Conservation (phyloP, 2,113 vertebrate species). For the Lates calcarifer region DNA sequence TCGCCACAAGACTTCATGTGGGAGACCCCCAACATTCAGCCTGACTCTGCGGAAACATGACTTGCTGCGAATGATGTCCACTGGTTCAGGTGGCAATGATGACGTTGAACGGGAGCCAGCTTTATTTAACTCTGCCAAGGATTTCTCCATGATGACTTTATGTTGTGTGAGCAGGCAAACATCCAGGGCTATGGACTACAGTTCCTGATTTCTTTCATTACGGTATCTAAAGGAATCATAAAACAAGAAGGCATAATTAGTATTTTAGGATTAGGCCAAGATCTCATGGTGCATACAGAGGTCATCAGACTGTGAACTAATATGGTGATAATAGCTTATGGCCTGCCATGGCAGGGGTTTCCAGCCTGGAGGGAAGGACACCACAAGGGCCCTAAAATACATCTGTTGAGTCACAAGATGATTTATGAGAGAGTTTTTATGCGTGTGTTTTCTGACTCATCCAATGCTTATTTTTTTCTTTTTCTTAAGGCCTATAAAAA, state of each 20-base stretch:
- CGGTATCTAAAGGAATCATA: constrained; percentile 81
- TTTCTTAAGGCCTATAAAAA: not conserved
- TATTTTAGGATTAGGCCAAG: not conserved
- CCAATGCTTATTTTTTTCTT: not conserved
- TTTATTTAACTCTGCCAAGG: constrained; percentile 93
- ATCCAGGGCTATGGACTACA: constrained; percentile 73
- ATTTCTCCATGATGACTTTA: constrained; percentile 84
- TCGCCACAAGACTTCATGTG: constrained; percentile 97
- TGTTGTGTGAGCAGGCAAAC: constrained; percentile 64
- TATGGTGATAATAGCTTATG: not conserved
- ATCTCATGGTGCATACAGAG: not conserved
- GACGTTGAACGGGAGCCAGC: constrained; percentile 92
- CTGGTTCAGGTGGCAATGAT: constrained; percentile 94
- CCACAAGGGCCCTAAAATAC: too few relatives aligned
- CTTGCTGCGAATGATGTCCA: constrained; percentile 96
- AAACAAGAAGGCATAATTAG: constrained; percentile 36
- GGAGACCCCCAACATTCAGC: constrained; percentile 97
- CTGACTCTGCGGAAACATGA: constrained; percentile 94
- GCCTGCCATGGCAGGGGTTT: not conserved
- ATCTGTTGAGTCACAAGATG: not conserved
- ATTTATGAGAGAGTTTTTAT: not conserved
- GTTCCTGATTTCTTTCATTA: constrained; percentile 88
- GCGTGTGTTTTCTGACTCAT: not conserved
- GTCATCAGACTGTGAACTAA: not conserved
- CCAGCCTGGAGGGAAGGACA: not conserved